A percentile compares a stretch with the other conserved stretches of the same genome.
phyloP scores from a whole-genome alignment of 2,888 invertebrate species.

The Tanaodytes sp. region DNA sequence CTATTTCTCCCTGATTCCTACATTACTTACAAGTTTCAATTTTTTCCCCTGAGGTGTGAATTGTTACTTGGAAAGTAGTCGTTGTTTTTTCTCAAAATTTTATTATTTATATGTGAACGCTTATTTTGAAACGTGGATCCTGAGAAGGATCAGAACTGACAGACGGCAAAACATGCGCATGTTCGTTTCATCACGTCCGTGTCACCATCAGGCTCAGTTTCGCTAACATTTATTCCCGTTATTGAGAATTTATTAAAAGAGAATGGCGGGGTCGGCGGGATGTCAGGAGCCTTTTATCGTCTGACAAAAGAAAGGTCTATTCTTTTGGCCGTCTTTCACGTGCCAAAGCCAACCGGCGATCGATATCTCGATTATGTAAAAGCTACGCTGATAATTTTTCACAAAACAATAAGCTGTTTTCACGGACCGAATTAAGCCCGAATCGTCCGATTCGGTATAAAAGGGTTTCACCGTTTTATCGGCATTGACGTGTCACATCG shows the following conservation, averaged over 20 bases:
- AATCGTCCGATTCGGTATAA: constrained; percentile 21
- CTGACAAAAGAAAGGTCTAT: constrained; percentile 33
- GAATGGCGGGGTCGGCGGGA: constrained; percentile 49
- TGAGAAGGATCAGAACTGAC: too few relatives aligned
- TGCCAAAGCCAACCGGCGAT: constrained; percentile 41
- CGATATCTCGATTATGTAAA: constrained; percentile 43
- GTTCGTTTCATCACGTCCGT: constrained; percentile 28
- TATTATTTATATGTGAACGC: too few relatives aligned
- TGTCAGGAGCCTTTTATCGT: constrained; percentile 45
- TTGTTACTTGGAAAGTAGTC: too few relatives aligned
- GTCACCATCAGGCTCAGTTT: constrained; percentile 55
- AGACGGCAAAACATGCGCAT: neutral
- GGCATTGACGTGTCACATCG: neutral
- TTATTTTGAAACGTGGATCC: neutral
- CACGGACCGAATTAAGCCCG: constrained; percentile 9
- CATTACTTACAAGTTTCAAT: too few relatives aligned
- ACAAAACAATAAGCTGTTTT: constrained; percentile 29
- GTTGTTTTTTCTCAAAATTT: too few relatives aligned
- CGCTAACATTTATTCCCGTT: constrained; percentile 70
- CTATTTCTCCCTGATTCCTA: too few relatives aligned
- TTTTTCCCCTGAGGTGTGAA: too few relatives aligned
- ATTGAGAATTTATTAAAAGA: constrained; percentile 71
- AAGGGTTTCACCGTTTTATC: constrained; percentile 24
- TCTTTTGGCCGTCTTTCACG: constrained; percentile 38
- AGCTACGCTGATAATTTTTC: constrained; percentile 29